Base-by-base conservation (phyloP, 2,888 invertebrate species). In the Hyalella azteca region DNA sequence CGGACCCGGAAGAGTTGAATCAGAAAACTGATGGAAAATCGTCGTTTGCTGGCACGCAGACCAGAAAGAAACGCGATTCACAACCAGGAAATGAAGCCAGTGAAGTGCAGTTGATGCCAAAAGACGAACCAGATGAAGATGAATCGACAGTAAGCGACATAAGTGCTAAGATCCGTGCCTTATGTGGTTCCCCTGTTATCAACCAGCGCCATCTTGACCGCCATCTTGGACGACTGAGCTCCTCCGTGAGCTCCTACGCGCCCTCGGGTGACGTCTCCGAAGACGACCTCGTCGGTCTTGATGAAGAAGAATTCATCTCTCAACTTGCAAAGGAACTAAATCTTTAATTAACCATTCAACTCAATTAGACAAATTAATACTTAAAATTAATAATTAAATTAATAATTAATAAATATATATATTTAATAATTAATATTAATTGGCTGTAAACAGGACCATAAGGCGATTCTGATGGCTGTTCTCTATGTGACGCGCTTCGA, bases 211-310 rank as follows among this genome's bases (percentile, higher is more conserved):
- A 77, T 2, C 13, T 32, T 15, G 13, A 73, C 19, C 66, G 36
- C 5, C 7, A 2, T 0, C 11, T n/a, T 1, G 29, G 32, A 3
- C 59, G 59, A 9, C 80, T 77, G 45, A 80, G 79, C 9, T 79
- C 78, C 29, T 81, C 82, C 26, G 73, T 82, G 4, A 82, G 82
- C 48, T 82, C 82, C 2, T 82, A 82, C 26, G 41, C 80, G 29
- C 82, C 82, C 0, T 82, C 82, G 29, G 73, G 73, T 26, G 54
- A 41, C 26, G 59, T 15, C 15, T 78, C 41, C 13, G 15, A 15
- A 11, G 36, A 32, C 36, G 66, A 66, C 19, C 19, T 36, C 19
- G 7, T 19, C 19, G 32, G 32, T 5, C 3, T 36, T 5, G 66
- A 36, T 15, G 66, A 66, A 36, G 66, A 66, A 15, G 66, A 66